Conservation (phyloP, 2,797 vertebrate genomes). For the Gymnodraco acuticeps region DNA sequence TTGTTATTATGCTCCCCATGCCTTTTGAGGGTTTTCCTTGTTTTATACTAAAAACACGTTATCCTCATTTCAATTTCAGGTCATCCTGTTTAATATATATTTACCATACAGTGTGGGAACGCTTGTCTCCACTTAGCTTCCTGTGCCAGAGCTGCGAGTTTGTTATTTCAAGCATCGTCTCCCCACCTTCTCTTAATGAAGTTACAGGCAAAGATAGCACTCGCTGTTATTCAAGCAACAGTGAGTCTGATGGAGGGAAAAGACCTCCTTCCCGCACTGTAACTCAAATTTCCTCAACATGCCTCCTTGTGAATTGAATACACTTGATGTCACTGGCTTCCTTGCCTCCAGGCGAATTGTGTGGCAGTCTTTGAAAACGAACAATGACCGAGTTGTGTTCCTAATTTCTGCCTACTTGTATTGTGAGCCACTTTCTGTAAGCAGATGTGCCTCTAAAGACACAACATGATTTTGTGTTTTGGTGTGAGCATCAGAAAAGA, state of each 20-base stretch:
- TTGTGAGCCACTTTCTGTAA: constrained; percentile 59
- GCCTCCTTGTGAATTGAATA: constrained; percentile 68
- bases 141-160: constrained; percentile 38
- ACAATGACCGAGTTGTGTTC: constrained; percentile 68
- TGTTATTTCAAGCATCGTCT: constrained; percentile 53
- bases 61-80: constrained; percentile 40
- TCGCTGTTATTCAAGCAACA: constrained; percentile 57
- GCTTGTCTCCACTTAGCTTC: constrained; percentile 20
- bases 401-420: constrained; percentile 58
- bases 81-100: constrained; percentile 21
- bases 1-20: constrained; percentile 22
- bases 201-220: constrained; percentile 49
- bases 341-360: constrained; percentile 36
- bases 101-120: constrained; percentile 23
- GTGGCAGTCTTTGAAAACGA: constrained; percentile 54
- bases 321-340: constrained; percentile 70
- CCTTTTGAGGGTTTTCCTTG: constrained; percentile 35
- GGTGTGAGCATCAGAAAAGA: constrained; percentile 31
- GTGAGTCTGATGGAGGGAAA: constrained; percentile 31
- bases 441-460: constrained; percentile 69
- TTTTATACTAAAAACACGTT: constrained; percentile 51
- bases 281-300: constrained; percentile 71
- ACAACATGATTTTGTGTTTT: constrained; percentile 44
- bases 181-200: constrained; percentile 56
- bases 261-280: constrained; percentile 39